A percentile compares a stretch with the other conserved stretches of the same genome.
Conservation (phyloP, 2,888 invertebrate genomes). For the Nipponacmea schrenckii region DNA sequence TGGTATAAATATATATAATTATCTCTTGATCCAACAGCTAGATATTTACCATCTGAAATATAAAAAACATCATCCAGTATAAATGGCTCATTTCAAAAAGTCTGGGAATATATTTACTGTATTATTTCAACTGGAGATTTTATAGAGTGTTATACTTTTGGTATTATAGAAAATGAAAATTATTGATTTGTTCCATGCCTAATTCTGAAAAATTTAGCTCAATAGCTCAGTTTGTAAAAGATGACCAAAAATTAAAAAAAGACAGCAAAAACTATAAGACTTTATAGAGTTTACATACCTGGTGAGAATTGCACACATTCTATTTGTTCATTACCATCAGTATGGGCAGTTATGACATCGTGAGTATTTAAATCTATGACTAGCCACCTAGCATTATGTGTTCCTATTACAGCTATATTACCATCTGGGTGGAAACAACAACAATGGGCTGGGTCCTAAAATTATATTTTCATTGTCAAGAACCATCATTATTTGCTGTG, state of each 20-base stretch:
- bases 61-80: slow-evolving; percentile 65
- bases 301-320: slow-evolving; percentile 69
- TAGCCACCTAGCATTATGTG: slow-evolving; percentile 83
- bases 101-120: too few species aligned
- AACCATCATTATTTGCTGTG: too few species aligned
- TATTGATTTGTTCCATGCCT: too few species aligned
- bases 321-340: slow-evolving; percentile 68
- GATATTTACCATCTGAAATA: slow-evolving; percentile 78
- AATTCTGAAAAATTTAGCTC: too few species aligned
- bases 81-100: background rate
- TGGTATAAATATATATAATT: slow-evolving; percentile 91
- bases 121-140: too few species aligned
- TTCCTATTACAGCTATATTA: slow-evolving; percentile 80
- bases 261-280: too few species aligned
- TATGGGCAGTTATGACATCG: slow-evolving; percentile 68
- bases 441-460: slow-evolving; percentile 84
- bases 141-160: too few species aligned
- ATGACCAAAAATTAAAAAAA: too few species aligned
- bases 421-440: slow-evolving; percentile 85
- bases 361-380: slow-evolving; percentile 83
- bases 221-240: too few species aligned
- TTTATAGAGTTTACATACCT: slow-evolving; percentile 47
- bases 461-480: too few species aligned
- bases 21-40: slow-evolving; percentile 89
- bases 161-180: background rate